Conservation (phyloP, 2,113 vertebrate species). For the Chaetura pelagica region DNA sequence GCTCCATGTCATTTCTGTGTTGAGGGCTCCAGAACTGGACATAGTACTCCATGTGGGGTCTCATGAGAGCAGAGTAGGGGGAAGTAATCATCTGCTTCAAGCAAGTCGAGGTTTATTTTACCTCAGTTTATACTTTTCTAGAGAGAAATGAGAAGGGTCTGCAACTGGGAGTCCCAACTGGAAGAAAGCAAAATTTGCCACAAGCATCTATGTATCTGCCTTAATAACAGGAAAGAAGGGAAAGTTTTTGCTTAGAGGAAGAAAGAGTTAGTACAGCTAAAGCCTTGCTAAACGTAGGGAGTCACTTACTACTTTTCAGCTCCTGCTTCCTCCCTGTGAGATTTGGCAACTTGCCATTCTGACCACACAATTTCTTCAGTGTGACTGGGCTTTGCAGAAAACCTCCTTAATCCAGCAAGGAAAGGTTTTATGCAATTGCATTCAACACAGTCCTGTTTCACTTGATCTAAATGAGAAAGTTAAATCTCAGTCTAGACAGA, state of each 20-base stretch:
- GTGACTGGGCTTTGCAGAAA: slow-evolving; percentile 30
- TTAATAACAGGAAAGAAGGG: background rate
- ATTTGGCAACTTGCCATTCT: slow-evolving; percentile 13
- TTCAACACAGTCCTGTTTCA: background rate
- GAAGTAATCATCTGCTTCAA: background rate
- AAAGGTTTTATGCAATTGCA: slow-evolving; percentile 1
- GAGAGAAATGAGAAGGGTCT: background rate
- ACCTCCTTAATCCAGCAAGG: slow-evolving; percentile 46
- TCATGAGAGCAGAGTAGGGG: too few species aligned
- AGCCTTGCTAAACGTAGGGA: background rate
- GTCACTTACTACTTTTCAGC: background rate
- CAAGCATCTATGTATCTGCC: background rate
- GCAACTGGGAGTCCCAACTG: background rate
- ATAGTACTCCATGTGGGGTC: too few species aligned
- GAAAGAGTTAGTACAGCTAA: background rate
- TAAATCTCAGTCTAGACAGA: slow-evolving; percentile 59
- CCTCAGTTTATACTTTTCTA: background rate
- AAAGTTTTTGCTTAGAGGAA: background rate
- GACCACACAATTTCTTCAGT: slow-evolving; percentile 11
- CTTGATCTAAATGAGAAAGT: slow-evolving; percentile 50
- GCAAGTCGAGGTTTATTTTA: background rate
- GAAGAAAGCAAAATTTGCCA: background rate
- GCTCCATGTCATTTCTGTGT: too few species aligned
- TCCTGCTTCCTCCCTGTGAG: slow-evolving; percentile 33
- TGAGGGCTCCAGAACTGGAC: too few species aligned